phyloP scores from a whole-genome alignment of 2,888 invertebrate genomes.

The Aethes cnicana region DNA sequence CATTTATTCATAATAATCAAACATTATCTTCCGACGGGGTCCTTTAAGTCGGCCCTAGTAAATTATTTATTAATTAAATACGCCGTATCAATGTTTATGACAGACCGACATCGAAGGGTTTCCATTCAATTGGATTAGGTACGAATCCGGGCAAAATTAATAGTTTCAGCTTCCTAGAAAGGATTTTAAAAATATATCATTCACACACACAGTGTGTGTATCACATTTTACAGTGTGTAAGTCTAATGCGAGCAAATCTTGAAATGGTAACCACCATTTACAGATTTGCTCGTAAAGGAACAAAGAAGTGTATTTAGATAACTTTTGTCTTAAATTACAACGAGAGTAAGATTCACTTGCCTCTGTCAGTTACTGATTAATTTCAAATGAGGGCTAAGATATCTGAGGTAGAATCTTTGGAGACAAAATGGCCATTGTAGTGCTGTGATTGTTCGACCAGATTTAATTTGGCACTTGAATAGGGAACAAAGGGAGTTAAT shows the following conservation, averaged over 20 bases:
- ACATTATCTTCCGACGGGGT: neutral
- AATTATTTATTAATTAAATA: constrained; percentile 26
- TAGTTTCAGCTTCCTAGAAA: no score
- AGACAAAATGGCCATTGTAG: constrained; percentile 15
- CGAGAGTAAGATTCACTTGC: constrained; percentile 20
- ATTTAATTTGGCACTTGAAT: constrained; percentile 3
- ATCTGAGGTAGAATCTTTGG: constrained; percentile 22
- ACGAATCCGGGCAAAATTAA: no score
- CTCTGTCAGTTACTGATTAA: constrained; percentile 25
- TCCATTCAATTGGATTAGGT: constrained; percentile 14
- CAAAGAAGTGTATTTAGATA: no score
- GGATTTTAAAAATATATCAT: no score
- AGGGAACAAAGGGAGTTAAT: constrained; percentile 4
- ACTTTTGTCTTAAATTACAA: no score
- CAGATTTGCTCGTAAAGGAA: no score
- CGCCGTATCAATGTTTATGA: constrained; percentile 29
- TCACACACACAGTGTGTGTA: no score
- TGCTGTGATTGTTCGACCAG: constrained; percentile 9
- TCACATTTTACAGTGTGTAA: no score
- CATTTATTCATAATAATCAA: constrained; percentile 2
- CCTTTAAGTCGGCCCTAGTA: neutral
- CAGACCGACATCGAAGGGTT: constrained; percentile 20
- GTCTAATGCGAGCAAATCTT: no score
- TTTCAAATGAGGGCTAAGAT: constrained; percentile 30
- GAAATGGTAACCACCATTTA: no score